Evolutionary conservation across 2,113 vertebrate genomes (phyloP), one percentile per base, ranked within the genome.

Genomic region (Calidris pygmaea): DNA sequence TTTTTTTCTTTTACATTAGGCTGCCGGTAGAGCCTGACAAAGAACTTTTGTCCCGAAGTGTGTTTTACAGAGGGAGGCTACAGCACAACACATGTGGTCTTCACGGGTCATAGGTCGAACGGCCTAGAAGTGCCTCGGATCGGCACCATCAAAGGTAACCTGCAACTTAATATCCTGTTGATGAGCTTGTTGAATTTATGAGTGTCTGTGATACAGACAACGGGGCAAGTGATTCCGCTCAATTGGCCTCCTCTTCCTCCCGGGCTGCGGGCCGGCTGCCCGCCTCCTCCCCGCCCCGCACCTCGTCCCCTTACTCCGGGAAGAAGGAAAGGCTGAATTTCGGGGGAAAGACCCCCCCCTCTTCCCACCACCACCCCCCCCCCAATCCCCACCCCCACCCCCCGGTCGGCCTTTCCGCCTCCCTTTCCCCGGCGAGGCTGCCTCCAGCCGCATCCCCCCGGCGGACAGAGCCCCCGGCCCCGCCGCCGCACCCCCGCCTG

Each of bases 161-260:
- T 98, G 98, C 98, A 98, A 98, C 97, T 98, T 98, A 98, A 98
- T 98, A 98, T 98, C 98, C 98, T 98, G 98, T 98, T 99, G 99
- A 98, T 98, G 98, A 97, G 95, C 96, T 98, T 98, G 98, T 98
- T 98, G 98, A 97, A 98, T 98, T 98, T 98, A 97, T 97, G 97
- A 96, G 96, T 93, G 89, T 96, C 97, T 96, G 87, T 95, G 95
- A 94, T 92, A 85, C 85, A 91, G 97, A 95, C 53, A 92, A 96
- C 95, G 92, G 60, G 56, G 90, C 81, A 85, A 95, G 95, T 52
- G 82, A 97, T 93, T 58, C 88, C 41, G 9, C 66, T 92, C 92
- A 70, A 90, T 53, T 10, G 67, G 60, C 60, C 77, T 35, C 71
- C 77, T 35, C 71, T 59, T 58, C 87, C 71, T 35, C 41, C 8